Evolutionary conservation across 2,888 invertebrate species (phyloP), one percentile per base, ranked within the genome.

Genomic region (Ecdyonurus torrentis): DNA sequence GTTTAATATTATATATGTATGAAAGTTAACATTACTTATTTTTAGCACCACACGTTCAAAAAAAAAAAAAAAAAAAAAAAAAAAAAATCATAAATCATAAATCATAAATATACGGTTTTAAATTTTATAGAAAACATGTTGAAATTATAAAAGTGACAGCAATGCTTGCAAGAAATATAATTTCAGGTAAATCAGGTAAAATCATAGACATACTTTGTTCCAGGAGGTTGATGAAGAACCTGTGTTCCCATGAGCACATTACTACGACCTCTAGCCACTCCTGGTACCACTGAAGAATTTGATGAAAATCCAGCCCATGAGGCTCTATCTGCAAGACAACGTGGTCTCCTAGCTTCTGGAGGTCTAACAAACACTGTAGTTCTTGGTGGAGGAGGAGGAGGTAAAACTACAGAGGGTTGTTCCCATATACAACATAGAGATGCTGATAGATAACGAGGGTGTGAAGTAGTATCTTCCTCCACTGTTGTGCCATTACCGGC

Each of bases 361-460:
- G 55, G 55, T 22, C 55, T 5, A 5, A 55, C 55, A 5, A 55
- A 10, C 19, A 55, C 55, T 10, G 15, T 15, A 37, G 5, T 37
- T 10, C 37, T 5, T 22, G 55, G 55, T 10, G 55, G 55, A 7
- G 55, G 55, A 55, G 55, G 55, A n/a, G 55, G 55, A 5, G 55
- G 55, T 7, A 22, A 7, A 20, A 55, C 19, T 7, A 55, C 55
- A 7, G 55, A n/a, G 7, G 55, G 55, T 22, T 55, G 55, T n/a
- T 55, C 55, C 55, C 55, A 55, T 20, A 55, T 55, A n/a, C 55
- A 55, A 22, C 55, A 55, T 20, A 55, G 55, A 7, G 55, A 55
- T 22, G 22, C 55, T 5, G 55, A 55, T n/a, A 55, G 22, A n/a
- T 37, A 37, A 37, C 37, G 37, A 37, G 37, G 37, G 37, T 37